Percentiles rank a stretch among this genome's conserved stretches.
phyloP scores from a whole-genome alignment of 2,113 vertebrate genomes.

The Gopherus flavomarginatus region DNA sequence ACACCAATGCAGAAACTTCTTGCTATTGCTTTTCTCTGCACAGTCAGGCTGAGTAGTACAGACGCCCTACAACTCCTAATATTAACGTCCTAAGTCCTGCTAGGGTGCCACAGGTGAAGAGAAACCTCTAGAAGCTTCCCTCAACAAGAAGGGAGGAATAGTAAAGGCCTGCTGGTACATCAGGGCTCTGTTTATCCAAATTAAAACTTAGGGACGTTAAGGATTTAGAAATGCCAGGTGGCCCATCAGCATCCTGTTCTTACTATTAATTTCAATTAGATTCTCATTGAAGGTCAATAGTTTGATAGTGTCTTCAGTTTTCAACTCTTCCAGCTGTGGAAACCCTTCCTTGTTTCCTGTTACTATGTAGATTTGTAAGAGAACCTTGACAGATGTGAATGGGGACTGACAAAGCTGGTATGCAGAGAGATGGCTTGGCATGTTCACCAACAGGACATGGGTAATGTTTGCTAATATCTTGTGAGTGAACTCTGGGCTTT shows the following conservation, averaged over 20 bases:
- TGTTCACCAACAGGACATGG: neutral
- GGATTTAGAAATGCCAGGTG: neutral
- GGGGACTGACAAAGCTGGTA: neutral
- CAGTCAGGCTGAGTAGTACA: neutral
- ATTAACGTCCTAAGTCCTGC: neutral
- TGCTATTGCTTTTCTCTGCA: neutral
- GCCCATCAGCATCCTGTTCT: neutral
- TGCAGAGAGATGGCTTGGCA: neutral
- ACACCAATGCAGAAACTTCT: neutral
- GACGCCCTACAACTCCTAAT: neutral
- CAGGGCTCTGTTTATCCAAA: neutral
- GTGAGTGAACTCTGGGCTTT: neutral
- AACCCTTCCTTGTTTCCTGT: neutral
- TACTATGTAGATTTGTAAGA: neutral
- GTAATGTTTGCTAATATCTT: neutral
- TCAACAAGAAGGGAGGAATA: neutral
- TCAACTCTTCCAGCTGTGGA: neutral
- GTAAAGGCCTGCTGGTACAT: rapidly evolving
- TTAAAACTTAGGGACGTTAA: neutral
- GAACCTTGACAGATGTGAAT: neutral
- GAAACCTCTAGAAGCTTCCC: neutral
- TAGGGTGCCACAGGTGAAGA: neutral
- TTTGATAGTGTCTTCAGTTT: neutral
- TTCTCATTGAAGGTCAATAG: neutral
- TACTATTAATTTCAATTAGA: neutral